Conservation (phyloP, 2,888 invertebrate genomes). For the Mactromeris polynyma region DNA sequence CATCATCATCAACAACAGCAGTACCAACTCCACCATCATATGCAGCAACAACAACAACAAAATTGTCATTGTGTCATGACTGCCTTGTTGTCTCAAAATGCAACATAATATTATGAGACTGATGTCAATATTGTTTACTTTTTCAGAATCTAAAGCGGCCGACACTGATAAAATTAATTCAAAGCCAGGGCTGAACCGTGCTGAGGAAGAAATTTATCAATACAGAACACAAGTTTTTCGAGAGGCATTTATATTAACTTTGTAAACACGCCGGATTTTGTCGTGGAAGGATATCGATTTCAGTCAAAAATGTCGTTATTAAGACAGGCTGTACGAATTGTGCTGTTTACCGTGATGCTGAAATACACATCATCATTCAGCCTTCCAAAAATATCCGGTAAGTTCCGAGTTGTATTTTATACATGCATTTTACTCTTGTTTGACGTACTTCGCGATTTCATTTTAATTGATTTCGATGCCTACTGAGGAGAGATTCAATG, state of each 20-base stretch:
- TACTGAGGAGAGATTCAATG: too few relatives aligned
- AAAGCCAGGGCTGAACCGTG: too few relatives aligned
- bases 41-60: too few relatives aligned
- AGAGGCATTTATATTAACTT: background rate
- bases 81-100: too few relatives aligned
- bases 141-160: background rate
- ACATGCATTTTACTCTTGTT: background rate
- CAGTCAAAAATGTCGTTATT: background rate
- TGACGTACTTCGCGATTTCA: too few relatives aligned
- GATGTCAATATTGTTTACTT: too few relatives aligned
- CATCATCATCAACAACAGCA: too few relatives aligned
- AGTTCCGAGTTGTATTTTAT: background rate
- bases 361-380: background rate
- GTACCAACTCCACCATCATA: too few relatives aligned
- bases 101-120: too few relatives aligned
- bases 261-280: background rate
- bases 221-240: background rate
- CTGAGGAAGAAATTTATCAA: background rate
- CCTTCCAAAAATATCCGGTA: slow-evolving; percentile 28
- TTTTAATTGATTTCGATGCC: too few relatives aligned
- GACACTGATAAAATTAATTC: too few relatives aligned
- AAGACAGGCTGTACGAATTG: background rate
- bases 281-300: background rate
- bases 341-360: background rate
- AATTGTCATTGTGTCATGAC: too few relatives aligned